Evolutionary conservation across 1,140 invertebrate genomes (phyloP), one percentile per base, ranked within the genome.

Genomic region (Drosophila ohnishii): DNA sequence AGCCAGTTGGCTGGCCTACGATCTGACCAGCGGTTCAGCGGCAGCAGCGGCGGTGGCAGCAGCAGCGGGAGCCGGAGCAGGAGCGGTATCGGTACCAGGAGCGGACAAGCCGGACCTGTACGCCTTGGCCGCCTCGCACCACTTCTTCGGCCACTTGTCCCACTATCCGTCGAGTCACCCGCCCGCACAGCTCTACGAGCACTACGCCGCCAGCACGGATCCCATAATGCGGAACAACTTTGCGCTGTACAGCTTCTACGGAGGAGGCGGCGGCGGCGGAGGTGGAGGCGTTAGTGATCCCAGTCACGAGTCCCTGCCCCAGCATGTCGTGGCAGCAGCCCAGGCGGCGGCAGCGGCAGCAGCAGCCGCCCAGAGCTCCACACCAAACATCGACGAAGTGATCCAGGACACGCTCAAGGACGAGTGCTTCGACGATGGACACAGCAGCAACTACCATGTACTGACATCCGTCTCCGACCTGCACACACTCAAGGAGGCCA

Each of bases 331-430:
- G 16, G 75, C 71, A 5, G 80, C 75, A 5, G 80, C 75, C 30
- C 66, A 58, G 19, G 76, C 60, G 11, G 62, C 72, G 3, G 80
- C 71, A 22, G 59, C 80, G 55, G 72, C 83, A 61, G 69, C 76
- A 60, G 78, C 76, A 7, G 77, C 72, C 10, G 79, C 85, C 6
- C 74, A 53, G 32, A 73, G 14, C 53, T 73, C 66, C 22, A 76
- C 90, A 3, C 61, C 78, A 28, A 91, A 80, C 60, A 91, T 91
- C 2, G 82, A 92, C 70, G 91, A 92, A 44, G 88, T 92, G 7
- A 92, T 92, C 42, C 84, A 91, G 62, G 91, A 92, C 59, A 91
- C 91, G 7, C 62, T 92, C 0, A 92, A 92, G 55, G 91, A 90
- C 42, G 91, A 92, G 58, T 90, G 85, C 44, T 76, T 88, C 34